Conservation (phyloP, 2,888 invertebrate species). For the Fabriciana adippe region DNA sequence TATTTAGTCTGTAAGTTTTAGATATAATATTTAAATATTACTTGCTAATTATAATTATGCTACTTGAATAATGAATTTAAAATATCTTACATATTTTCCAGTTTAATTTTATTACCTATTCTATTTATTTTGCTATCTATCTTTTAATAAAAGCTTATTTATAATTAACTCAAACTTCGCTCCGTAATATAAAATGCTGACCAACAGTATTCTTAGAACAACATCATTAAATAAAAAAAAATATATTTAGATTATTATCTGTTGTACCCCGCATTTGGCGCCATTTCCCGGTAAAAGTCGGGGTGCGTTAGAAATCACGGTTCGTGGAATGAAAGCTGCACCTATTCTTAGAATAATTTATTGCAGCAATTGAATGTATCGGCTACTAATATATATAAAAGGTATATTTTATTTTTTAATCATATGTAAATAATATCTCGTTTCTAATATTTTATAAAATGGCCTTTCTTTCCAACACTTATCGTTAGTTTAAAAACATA, state of each 20-base stretch:
- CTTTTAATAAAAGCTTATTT: not conserved
- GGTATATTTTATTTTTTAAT: not conserved
- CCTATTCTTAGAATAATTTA: constrained; percentile 29
- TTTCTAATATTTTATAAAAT: not conserved
- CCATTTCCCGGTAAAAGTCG: constrained; percentile 34
- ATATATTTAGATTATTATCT: constrained; percentile 45
- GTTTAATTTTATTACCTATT: not conserved
- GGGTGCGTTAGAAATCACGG: constrained; percentile 34
- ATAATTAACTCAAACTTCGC: not conserved
- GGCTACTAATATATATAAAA: constrained; percentile 5
- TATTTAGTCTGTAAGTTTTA: not conserved
- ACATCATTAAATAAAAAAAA: constrained; percentile 26
- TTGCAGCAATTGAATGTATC: constrained; percentile 21
- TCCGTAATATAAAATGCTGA: not conserved
- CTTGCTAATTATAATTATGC: too few relatives aligned
- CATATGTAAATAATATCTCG: not conserved
- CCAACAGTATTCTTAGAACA: constrained; percentile 28
- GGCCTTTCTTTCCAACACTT: not conserved
- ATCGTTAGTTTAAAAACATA: not conserved
- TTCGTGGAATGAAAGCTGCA: constrained; percentile 36
- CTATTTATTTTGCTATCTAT: not conserved
- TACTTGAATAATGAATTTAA: too few relatives aligned
- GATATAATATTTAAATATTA: too few relatives aligned
- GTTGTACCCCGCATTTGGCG: constrained; percentile 39
- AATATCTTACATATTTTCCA: too few relatives aligned